phyloP scores from a whole-genome alignment of 2,888 invertebrate genomes.

The Coelopa pilipes region DNA sequence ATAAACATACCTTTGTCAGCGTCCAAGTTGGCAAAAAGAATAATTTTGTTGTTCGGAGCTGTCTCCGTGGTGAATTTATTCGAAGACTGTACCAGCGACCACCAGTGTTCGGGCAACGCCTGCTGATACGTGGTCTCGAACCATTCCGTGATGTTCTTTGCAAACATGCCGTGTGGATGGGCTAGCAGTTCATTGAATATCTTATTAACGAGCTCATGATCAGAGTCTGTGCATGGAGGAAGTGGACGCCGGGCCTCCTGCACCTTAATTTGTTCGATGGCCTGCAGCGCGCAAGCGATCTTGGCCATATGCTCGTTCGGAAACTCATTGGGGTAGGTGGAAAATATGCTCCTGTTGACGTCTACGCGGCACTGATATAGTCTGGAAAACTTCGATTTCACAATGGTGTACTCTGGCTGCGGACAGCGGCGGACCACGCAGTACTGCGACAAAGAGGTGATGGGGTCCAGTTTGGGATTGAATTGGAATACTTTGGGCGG shows the following conservation, averaged over 20 bases:
- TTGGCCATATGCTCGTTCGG: conserved; percentile 53
- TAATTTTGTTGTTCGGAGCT: conserved; percentile 54
- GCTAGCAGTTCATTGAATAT: conserved; percentile 58
- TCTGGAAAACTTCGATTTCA: conserved; percentile 51
- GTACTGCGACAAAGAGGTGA: conserved; percentile 55
- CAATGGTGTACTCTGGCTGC: conserved; percentile 54
- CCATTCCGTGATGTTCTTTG: conserved; percentile 70
- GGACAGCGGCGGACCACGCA: conserved; percentile 53
- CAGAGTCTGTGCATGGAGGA: conserved; percentile 54
- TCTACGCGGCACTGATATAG: conserved; percentile 57
- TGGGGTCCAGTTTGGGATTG: conserved; percentile 53
- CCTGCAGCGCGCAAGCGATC: conserved; percentile 56
- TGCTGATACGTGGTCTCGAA: conserved; percentile 74
- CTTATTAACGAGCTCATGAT: conserved; percentile 56
- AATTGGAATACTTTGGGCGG: conserved; percentile 52
- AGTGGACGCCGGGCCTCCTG: conserved; percentile 53
- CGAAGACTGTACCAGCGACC: conserved; percentile 71
- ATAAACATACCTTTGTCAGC: conserved; percentile 44
- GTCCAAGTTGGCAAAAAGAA: conserved; percentile 58
- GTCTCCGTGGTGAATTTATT: conserved; percentile 66
- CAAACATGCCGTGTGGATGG: conserved; percentile 72
- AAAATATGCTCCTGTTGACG: conserved; percentile 56
- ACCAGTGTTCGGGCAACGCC: conserved; percentile 77
- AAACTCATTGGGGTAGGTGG: conserved; percentile 63
- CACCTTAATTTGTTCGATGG: conserved; percentile 58